phyloP scores from a whole-genome alignment of 2,888 invertebrate genomes.

The Melanophora roralis region DNA sequence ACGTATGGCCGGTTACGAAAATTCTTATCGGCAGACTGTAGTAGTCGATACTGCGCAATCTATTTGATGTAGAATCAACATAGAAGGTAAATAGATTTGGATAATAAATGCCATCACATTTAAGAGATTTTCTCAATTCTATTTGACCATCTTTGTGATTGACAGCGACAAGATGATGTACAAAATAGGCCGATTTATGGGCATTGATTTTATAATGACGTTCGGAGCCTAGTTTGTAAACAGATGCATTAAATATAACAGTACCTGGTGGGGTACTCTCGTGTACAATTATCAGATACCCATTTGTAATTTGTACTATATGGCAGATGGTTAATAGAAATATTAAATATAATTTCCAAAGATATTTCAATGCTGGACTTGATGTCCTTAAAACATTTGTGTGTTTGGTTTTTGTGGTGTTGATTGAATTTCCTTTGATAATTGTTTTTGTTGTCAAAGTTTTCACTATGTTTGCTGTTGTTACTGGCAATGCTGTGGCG shows the following conservation, averaged over 20 bases:
- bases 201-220: constrained; percentile 87
- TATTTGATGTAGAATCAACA: constrained; percentile 89
- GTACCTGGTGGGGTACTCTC: constrained; percentile 82
- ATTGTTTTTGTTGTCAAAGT: not conserved
- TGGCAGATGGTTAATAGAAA: constrained; percentile 46
- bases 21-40: constrained; percentile 88
- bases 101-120: constrained; percentile 89
- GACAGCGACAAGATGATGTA: constrained; percentile 86
- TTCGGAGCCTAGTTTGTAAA: constrained; percentile 87
- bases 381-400: not conserved
- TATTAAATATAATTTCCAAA: constrained; percentile 27
- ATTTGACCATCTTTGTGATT: constrained; percentile 86
- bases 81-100: constrained; percentile 91
- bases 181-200: constrained; percentile 89
- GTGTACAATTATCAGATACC: constrained; percentile 81
- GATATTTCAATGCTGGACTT: not conserved
- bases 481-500: not conserved
- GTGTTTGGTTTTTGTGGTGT: not conserved
- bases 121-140: constrained; percentile 83
- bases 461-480: not conserved
- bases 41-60: constrained; percentile 88
- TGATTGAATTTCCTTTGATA: constrained; percentile 21
- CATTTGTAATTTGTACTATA: constrained; percentile 66
- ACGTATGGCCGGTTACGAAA: constrained; percentile 84
- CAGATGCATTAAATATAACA: constrained; percentile 87